Evolutionary conservation across 2,113 vertebrate genomes (phyloP).

Genomic region (Otis tarda): DNA sequence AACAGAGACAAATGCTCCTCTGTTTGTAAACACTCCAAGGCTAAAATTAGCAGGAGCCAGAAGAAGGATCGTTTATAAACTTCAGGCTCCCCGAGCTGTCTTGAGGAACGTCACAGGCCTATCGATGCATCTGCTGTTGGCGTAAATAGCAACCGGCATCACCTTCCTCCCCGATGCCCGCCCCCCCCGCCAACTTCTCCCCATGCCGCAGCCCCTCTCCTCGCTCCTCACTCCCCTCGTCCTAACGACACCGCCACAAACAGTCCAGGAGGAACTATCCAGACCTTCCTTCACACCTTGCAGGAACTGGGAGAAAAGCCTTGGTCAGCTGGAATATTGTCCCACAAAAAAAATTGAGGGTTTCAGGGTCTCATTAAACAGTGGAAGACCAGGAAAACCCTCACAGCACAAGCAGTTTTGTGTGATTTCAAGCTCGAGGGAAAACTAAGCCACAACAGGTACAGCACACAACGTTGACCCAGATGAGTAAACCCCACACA

Average conservation of each 20-base stretch:
- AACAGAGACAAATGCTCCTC: constrained; percentile 6
- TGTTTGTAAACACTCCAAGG: constrained; percentile 74
- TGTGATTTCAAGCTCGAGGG: background rate
- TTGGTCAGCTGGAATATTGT: background rate
- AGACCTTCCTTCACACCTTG: background rate
- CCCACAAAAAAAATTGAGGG: background rate
- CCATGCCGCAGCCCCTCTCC: background rate
- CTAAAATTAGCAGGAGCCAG: constrained; percentile 54
- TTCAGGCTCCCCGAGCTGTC: constrained; percentile 40
- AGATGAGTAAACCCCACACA: background rate
- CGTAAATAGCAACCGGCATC: constrained; percentile 30
- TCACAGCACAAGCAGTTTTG: background rate
- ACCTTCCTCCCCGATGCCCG: background rate
- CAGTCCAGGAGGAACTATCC: background rate
- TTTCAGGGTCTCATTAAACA: background rate
- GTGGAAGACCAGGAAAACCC: background rate
- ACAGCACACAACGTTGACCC: background rate
- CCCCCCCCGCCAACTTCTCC: background rate
- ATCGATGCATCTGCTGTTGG: constrained; percentile 4
- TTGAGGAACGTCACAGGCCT: constrained; percentile 25
- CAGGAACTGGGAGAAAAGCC: background rate
- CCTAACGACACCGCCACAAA: background rate
- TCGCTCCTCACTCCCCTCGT: background rate
- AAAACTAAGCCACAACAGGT: background rate
- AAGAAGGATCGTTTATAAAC: constrained; percentile 34